Percentiles rank a stretch among this genome's conserved stretches.
Evolutionary conservation across 2,888 invertebrate genomes (phyloP).

Genomic region (Nomada hirtipes): DNA sequence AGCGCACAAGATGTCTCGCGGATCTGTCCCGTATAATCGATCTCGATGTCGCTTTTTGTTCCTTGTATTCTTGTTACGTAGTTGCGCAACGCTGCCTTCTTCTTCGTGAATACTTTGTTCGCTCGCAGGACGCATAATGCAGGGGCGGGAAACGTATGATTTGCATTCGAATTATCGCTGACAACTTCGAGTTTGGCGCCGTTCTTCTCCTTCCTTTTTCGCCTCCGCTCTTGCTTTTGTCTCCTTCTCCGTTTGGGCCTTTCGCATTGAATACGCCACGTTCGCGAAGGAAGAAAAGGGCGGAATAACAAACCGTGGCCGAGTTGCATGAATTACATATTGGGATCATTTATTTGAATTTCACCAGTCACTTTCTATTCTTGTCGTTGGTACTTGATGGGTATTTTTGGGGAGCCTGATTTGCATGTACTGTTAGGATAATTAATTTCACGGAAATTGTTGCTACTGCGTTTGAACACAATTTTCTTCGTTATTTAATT

Average conservation of each 20-base stretch:
- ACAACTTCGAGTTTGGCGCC: constrained; percentile 36
- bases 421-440: too few species aligned
- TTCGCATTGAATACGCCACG: background rate
- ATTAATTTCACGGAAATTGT: too few species aligned
- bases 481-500: too few species aligned
- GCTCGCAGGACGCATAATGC: constrained; percentile 50
- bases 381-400: background rate
- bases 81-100: constrained; percentile 41
- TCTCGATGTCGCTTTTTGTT: constrained; percentile 18
- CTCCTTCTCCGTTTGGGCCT: background rate
- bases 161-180: constrained; percentile 61
- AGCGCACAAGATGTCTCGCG: background rate
- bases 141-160: constrained; percentile 55
- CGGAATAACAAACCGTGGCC: constrained; percentile 1
- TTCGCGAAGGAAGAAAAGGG: background rate
- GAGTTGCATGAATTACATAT: background rate
- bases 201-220: background rate
- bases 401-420: background rate
- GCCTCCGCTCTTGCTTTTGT: background rate
- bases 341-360: constrained; percentile 2
- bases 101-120: constrained; percentile 38
- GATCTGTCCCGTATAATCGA: background rate
- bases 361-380: background rate
- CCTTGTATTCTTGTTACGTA: background rate
- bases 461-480: too few species aligned